These are phyloP conservation scores for Acleris literana DNA, from an alignment of 2,888 invertebrate genomes.

Conservation along the genomic window DNA sequence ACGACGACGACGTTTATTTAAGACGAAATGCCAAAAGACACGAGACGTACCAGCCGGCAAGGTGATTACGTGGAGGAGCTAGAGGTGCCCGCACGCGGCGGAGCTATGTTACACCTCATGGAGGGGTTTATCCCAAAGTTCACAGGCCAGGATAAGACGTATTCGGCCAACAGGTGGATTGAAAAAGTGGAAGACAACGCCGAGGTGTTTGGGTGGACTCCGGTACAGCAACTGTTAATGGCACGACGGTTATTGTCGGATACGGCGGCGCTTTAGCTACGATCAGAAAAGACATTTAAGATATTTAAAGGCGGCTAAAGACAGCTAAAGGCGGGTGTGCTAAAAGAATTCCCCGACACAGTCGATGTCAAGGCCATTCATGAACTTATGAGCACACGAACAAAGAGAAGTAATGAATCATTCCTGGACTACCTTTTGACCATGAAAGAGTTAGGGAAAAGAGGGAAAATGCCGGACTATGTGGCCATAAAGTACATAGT, in stretches of 20 bases:
- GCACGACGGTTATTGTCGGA: conserved; percentile 4
- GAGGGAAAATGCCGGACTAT: conserved; percentile 11
- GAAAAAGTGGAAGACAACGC: conserved; percentile 2
- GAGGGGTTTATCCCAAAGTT: conserved; percentile 4
- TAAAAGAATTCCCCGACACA: conserved; percentile 10
- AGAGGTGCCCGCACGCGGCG: neutral
- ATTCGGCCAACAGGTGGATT: conserved; percentile 4
- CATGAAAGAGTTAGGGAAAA: conserved; percentile 10
- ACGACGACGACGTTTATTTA: neutral
- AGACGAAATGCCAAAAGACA: neutral
- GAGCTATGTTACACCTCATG: conserved; percentile 3
- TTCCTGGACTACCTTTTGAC: conserved; percentile 4
- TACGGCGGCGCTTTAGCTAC: conserved; percentile 13
- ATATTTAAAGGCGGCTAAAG: conserved; percentile 6
- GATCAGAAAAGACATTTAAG: conserved; percentile 1
- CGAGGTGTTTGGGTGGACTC: conserved; percentile 12
- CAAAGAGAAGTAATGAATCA: conserved; percentile 2
- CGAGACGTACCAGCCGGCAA: neutral
- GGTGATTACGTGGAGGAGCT: neutral
- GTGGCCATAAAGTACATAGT: conserved; percentile 12
- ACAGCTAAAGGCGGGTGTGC: neutral
- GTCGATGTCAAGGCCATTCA: conserved; percentile 7
- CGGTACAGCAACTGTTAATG: conserved; percentile 8
- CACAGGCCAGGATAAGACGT: conserved; percentile 15
- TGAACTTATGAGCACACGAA: conserved; percentile 1